Percentiles rank a stretch among this genome's conserved stretches.
Evolutionary conservation across 2,113 vertebrate species (phyloP).

Genomic region (Bufo bufo): DNA sequence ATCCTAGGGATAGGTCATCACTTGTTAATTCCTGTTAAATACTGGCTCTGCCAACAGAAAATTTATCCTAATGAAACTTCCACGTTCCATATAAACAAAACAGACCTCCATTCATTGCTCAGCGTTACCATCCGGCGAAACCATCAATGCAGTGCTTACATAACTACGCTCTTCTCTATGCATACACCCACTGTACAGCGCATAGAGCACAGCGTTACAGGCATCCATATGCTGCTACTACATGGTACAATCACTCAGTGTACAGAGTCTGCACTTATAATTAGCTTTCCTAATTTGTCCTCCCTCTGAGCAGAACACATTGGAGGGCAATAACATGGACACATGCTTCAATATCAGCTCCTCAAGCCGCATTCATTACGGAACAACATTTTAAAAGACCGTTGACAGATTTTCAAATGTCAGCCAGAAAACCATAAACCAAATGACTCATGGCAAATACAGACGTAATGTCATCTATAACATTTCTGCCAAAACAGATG

Average conservation of each 20-base stretch:
- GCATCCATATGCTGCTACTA: background rate
- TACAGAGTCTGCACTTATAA: background rate
- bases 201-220: background rate
- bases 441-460: constrained; percentile 49
- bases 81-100: background rate
- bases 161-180: background rate
- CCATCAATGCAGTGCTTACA: background rate
- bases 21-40: too few species aligned
- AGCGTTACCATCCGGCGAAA: background rate
- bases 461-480: constrained; percentile 19
- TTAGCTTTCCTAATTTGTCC: constrained; percentile 10
- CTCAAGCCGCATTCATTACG: constrained; percentile 23
- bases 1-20: too few species aligned
- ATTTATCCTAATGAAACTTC: background rate
- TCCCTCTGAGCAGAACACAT: constrained; percentile 9
- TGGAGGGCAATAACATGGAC: constrained; percentile 22
- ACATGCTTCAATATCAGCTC: background rate
- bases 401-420: constrained; percentile 32
- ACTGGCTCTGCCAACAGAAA: background rate
- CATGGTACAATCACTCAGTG: background rate
- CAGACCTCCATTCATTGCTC: background rate
- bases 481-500: constrained; percentile 22
- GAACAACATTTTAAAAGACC: constrained; percentile 19
- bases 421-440: constrained; percentile 47
- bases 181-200: background rate